Evolutionary conservation across 2,113 vertebrate genomes (phyloP), one percentile per base, ranked within the genome.

Genomic region (Shinisaurus crocodilurus): DNA sequence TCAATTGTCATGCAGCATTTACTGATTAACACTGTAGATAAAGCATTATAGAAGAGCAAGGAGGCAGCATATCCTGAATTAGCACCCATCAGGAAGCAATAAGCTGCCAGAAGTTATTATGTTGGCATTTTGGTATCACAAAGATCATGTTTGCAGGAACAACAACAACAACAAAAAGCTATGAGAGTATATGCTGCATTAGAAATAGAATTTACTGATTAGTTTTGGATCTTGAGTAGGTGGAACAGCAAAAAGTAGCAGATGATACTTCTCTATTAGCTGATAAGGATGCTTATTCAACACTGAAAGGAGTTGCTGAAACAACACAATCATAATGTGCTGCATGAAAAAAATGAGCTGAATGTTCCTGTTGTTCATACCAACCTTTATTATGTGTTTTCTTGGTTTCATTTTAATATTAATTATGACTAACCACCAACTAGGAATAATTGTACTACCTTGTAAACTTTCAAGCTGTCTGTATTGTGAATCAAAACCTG

Each of bases 1-100:
- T 87, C 72, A 85, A 86, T 79, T 37, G 69, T 93, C 87, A 91
- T 43, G 63, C 85, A 91, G 74, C 45, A 88, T 70, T 76, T 88
- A 86, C 82, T 43, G 76, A 85, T 82, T 86, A 82, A 80, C 57
- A 57, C 69, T 81, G 67, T 60, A 40, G 82, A 82, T 88, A 90
- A 92, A 90, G 25, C 82, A 90, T 85, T 85, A 74, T 15, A 80
- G 27, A 43, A 63, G 65, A 85, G 34, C 85, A 86, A 54, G 72
- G 54, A 57, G 77, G 48, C 37, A 90, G 37, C 70, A 20, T 23
- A 86, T 75, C 72, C 12, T 82, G 70, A 90, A 89, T 92, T 90
- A 92, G 76, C 74, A 76, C 84, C 54, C 72, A 79, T 79, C 88
- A 90, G 79, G 85, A 89, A 83, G 76, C 70, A 87, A 85, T 80